These are phyloP conservation scores for Rhamnusium bicolor DNA, from an alignment of 2,888 invertebrate species.

Conservation along the genomic window DNA sequence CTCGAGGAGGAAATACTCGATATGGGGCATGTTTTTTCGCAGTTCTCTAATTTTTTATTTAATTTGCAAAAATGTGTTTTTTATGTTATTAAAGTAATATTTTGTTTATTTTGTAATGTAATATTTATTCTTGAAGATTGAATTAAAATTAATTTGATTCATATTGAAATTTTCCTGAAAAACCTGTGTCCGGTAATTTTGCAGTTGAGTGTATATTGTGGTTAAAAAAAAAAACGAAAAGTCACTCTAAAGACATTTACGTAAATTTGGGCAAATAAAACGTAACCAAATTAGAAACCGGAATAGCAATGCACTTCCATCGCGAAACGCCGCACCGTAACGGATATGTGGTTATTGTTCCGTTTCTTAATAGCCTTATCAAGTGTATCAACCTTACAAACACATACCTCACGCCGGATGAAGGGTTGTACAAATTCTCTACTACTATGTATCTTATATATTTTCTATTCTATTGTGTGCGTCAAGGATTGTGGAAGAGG, in stretches of 20 bases:
- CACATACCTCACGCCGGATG: slow-evolving; percentile 43
- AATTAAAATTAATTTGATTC: no score
- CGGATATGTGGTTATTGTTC: slow-evolving; percentile 65
- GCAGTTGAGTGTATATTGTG: no score
- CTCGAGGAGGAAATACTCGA: no score
- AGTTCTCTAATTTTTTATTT: no score
- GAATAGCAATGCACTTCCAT: slow-evolving; percentile 61
- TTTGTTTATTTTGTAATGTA: no score
- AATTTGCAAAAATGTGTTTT: no score
- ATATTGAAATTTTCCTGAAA: no score
- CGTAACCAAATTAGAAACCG: slow-evolving; percentile 50
- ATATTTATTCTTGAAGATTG: no score
- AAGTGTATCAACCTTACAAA: slow-evolving; percentile 62
- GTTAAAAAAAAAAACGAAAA: no score
- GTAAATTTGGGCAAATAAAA: slow-evolving; percentile 43
- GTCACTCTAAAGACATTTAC: not conserved
- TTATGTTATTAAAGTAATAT: no score
- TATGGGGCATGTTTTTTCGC: no score
- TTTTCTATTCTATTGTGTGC: not conserved
- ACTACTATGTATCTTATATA: slow-evolving; percentile 1
- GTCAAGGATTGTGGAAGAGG: slow-evolving; percentile 5
- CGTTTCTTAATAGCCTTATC: slow-evolving; percentile 56
- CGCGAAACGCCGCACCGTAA: slow-evolving; percentile 54
- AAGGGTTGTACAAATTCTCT: slow-evolving; percentile 15
- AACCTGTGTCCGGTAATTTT: no score